These are phyloP conservation scores for Zaprionus nigranus DNA, from an alignment of 1,140 invertebrate species.

Conservation along the genomic window DNA sequence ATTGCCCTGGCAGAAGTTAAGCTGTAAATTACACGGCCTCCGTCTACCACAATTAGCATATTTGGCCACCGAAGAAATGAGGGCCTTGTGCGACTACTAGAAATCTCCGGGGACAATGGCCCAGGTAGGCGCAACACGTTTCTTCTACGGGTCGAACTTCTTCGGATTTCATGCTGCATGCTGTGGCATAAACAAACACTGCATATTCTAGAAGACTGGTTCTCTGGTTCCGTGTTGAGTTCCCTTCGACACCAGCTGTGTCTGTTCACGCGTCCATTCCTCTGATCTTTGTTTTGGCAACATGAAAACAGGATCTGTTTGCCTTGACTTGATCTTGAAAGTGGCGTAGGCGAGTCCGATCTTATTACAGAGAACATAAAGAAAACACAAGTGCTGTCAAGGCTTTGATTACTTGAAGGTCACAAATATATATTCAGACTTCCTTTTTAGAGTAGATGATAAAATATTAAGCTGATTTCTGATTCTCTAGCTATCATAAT, in stretches of 20 bases:
- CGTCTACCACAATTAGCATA: conserved; percentile 74
- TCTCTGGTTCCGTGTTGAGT: conserved; percentile 12
- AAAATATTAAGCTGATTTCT: not conserved
- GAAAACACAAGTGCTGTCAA: conserved; percentile 7
- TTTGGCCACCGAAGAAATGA: conserved; percentile 56
- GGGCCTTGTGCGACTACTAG: conserved; percentile 9
- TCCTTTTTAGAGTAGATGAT: not conserved
- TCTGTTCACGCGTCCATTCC: conserved; percentile 50
- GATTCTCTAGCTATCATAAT: not conserved
- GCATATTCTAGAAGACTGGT: conserved; percentile 24
- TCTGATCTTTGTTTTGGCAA: conserved; percentile 28
- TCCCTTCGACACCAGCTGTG: conserved; percentile 55
- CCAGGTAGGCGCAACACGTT: conserved; percentile 55
- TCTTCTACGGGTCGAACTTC: conserved; percentile 35
- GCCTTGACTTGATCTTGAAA: conserved; percentile 9
- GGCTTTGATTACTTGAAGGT: not conserved
- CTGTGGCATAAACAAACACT: conserved; percentile 73
- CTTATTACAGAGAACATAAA: conserved; percentile 36
- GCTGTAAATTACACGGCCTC: conserved; percentile 63
- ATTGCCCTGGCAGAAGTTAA: conserved; percentile 53
- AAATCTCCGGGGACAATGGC: conserved; percentile 48
- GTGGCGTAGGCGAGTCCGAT: conserved; percentile 17
- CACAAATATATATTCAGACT: not conserved
- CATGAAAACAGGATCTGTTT: conserved; percentile 21
- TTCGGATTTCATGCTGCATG: conserved; percentile 31